Base-by-base conservation (phyloP, 2,888 invertebrate genomes). In the Esperia sulphurella region DNA sequence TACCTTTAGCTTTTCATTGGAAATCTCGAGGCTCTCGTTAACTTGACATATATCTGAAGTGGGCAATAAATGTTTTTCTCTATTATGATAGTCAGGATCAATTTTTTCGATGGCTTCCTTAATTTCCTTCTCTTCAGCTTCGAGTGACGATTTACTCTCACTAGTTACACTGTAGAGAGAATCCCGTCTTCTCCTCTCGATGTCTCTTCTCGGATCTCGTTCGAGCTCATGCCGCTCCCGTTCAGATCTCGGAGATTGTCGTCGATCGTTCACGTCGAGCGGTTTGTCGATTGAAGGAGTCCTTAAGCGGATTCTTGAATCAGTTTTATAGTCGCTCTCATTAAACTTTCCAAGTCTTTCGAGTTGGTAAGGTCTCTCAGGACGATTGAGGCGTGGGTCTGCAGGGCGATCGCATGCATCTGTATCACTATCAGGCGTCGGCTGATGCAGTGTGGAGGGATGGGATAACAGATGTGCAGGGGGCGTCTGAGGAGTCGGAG, bases 281-380 rank as follows among this genome's bases (percentile, higher is more conserved):
- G 45, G 55, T 54, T 63, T 71, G 43, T 79, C 71, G 40, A 67
- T 66, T 43, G 79, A 79, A 21, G 88, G 75, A 39, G 90, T 87
- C 61, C 90, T 77, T 55, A 94, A 94, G 59, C 95, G 95, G 74
- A 63, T 49, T 43, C 76, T 58, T 44, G 64, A 61, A 43, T 77
- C 81, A 10, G 59, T 55, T 49, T 59, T 61, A 42, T 67, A 71
- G 44, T 82, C 79, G 45, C 66, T 65, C 43, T 79, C 79, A 33
- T 63, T 61, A 44, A 69, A 63, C 48, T 75, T 79, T 8, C 58
- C 64, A 42, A 71, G 48, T 51, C 60, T 65, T 33, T 75, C 77
- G 0, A 61, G 50, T 1, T 63, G 67, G 14, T 43, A 50, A 8
- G 59, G 57, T 31, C 73, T 63, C 49, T 68, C 69, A 33, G 68